phyloP scores from a whole-genome alignment of 2,113 vertebrate species.

The Cyprinodon variegatus region DNA sequence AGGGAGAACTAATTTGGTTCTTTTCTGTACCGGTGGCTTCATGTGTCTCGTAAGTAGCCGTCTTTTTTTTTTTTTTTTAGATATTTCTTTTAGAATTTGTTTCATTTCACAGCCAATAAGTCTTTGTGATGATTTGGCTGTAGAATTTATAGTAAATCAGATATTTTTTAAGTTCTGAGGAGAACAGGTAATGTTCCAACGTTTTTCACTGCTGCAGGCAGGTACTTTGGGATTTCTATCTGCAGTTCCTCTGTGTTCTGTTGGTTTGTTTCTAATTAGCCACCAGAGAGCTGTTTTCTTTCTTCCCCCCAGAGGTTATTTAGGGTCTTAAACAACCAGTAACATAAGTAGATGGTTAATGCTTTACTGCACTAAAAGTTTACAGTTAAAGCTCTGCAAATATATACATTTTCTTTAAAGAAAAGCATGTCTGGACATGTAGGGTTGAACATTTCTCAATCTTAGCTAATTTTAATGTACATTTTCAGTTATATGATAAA shows the following conservation, averaged over 20 bases:
- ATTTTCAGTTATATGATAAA: no score
- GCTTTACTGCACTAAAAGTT: neutral
- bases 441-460: no score
- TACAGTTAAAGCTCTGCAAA: neutral
- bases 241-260: neutral
- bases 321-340: neutral
- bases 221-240: neutral
- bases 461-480: no score
- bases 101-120: neutral
- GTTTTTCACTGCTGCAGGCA: neutral
- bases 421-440: no score
- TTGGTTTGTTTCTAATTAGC: constrained; percentile 28
- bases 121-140: neutral
- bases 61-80: neutral
- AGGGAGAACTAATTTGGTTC: no score
- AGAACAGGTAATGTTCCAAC: neutral
- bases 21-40: no score
- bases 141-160: neutral
- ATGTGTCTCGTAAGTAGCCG: neutral
- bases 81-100: neutral
- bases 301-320: no score
- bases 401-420: no score
- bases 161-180: no score
- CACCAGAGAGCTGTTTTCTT: constrained; percentile 16
- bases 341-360: neutral